A percentile compares a stretch with the other conserved stretches of the same genome.
These are phyloP conservation scores for Nephrotoma guestfalica DNA, from an alignment of 2,888 invertebrate genomes.

Conservation along the genomic window DNA sequence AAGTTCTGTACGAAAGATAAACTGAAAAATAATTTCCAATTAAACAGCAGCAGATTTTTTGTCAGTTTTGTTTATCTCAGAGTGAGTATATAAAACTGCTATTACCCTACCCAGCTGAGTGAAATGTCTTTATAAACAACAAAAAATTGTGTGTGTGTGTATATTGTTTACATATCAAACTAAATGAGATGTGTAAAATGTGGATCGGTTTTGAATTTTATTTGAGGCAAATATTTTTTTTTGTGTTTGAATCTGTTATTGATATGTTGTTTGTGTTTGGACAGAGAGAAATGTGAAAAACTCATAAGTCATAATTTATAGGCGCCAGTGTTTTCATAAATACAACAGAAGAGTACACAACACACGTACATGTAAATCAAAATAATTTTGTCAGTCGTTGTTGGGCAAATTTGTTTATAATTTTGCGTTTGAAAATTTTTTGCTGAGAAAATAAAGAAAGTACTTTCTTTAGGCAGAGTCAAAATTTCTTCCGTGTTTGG, in stretches of 20 bases:
- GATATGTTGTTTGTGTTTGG: neutral
- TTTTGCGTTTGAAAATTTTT: too few relatives aligned
- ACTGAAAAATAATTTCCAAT: neutral
- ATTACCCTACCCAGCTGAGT: neutral
- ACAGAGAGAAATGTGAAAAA: neutral
- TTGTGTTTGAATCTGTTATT: neutral
- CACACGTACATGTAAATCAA: neutral
- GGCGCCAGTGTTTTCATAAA: neutral
- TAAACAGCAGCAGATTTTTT: neutral
- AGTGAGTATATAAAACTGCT: neutral
- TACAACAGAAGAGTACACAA: neutral
- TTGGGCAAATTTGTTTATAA: too few relatives aligned
- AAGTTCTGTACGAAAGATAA: neutral
- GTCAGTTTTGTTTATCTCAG: neutral
- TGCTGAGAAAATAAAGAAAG: too few relatives aligned
- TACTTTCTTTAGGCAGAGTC: too few relatives aligned
- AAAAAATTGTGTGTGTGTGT: neutral
- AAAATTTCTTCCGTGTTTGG: too few relatives aligned
- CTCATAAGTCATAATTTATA: neutral
- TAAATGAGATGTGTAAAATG: neutral
- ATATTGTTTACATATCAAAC: neutral
- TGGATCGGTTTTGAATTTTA: neutral
- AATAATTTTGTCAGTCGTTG: neutral
- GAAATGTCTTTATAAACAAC: neutral
- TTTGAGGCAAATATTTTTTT: neutral